Evolutionary conservation across 2,797 vertebrate species (phyloP), one percentile per base, ranked within the genome.

Genomic region (Naso thynnoides): DNA sequence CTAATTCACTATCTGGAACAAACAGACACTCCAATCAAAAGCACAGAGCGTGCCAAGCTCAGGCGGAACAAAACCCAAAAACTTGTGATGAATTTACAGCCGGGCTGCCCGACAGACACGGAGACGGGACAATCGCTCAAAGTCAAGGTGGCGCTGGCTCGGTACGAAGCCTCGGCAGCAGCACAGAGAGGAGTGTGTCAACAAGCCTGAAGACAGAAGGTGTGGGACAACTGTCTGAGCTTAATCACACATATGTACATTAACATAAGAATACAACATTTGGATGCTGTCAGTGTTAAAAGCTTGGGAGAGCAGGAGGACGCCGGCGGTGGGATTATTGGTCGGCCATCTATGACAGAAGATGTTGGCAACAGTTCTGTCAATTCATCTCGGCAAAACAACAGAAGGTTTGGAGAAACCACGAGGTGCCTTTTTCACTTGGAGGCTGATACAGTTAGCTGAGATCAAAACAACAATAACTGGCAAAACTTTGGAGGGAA

Each of bases 1-100:
- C 73, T 71, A 81, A 85, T 85, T 83, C 75, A 81, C 36, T 14
- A 58, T 68, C 78, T 86, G 82, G 82, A 84, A 73, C 84, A 75
- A 71, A 87, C 81, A 78, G 68, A 68, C 68, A 14, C 75, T 81
- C 42, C 55, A 47, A 27, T 88, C 73, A 77, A 72, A 73, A 63
- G 54, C 73, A 63, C 45, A 24, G 52, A 64, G 53, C 62, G n/a
- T 36, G 83, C 78, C 85, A 80, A 81, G 63, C 65, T 61, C 39
- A 21, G 8, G 73, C 8, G 2, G 55, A 73, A 77, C 62, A 84
- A 71, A 67, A 48, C 45, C 55, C 39, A 18, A 21, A 61, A 78
- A 64, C 63, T 23, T 52, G 39, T 78, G 79, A 86, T 87, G 81
- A 81, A 88, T 89, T 69, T 55, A 39, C 38, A 45, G 68, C 42